Conservation (phyloP, 2,888 invertebrate species). For the Andrena bucephala region DNA sequence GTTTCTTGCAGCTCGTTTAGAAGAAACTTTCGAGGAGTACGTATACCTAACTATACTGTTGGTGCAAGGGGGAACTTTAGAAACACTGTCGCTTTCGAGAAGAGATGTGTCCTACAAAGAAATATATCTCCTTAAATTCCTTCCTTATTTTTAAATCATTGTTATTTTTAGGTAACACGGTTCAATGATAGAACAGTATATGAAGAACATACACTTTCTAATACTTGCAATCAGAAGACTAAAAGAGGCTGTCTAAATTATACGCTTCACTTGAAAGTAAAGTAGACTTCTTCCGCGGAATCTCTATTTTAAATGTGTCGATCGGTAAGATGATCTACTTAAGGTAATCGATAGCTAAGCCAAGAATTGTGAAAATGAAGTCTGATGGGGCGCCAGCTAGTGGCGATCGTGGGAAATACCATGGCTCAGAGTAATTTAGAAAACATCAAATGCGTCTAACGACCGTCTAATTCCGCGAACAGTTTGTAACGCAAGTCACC, state of each 20-base stretch:
- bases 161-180: too few species aligned
- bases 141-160: too few species aligned
- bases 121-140: neutral
- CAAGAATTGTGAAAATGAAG: too few species aligned
- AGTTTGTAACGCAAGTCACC: conserved; percentile 68
- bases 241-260: too few species aligned
- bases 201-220: too few species aligned
- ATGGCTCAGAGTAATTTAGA: neutral
- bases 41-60: conserved; percentile 3
- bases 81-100: conserved; percentile 22
- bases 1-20: conserved; percentile 41
- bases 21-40: conserved; percentile 27
- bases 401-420: neutral
- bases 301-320: too few species aligned
- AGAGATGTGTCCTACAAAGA: neutral
- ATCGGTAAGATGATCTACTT: neutral
- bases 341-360: neutral
- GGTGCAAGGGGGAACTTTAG: conserved; percentile 18
- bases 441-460: conserved; percentile 38
- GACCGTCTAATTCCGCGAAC: conserved; percentile 62
- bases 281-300: too few species aligned
- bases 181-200: too few species aligned
- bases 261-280: too few species aligned
- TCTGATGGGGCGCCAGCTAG: neutral
- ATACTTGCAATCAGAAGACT: too few species aligned